phyloP scores from a whole-genome alignment of 1,140 invertebrate species.

The Latrodectus geometricus region DNA sequence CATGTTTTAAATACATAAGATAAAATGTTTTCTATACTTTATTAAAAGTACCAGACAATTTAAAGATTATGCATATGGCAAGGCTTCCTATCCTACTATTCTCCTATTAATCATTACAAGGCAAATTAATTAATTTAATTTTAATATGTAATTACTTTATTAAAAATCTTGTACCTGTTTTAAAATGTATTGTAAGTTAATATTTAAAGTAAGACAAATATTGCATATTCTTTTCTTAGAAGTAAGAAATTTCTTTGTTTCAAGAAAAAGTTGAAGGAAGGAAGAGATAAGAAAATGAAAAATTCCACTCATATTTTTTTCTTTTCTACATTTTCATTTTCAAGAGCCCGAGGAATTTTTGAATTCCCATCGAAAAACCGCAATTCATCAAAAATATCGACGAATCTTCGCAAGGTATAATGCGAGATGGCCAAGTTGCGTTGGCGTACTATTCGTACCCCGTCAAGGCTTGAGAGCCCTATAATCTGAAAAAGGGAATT shows the following conservation, averaged over 20 bases:
- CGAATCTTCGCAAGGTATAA: conserved; percentile 38
- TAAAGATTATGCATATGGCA: too few species aligned
- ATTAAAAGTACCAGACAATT: too few species aligned
- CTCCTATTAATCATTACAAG: too few species aligned
- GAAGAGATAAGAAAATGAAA: conserved; percentile 2
- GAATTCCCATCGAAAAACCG: conserved; percentile 21
- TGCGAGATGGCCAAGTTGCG: conserved; percentile 5
- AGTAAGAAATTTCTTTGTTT: conserved; percentile 26
- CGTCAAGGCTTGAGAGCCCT: background rate
- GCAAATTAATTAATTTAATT: too few species aligned
- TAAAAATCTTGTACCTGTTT: background rate
- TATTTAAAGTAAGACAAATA: background rate
- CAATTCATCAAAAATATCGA: conserved; percentile 52
- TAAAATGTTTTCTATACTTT: too few species aligned
- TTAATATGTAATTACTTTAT: too few species aligned
- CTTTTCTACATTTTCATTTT: conserved; percentile 14
- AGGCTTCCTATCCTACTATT: too few species aligned
- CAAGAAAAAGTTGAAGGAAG: background rate
- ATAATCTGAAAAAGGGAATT: conserved; percentile 29
- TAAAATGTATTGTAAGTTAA: background rate
- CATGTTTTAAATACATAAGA: too few species aligned
- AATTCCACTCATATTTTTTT: conserved; percentile 11
- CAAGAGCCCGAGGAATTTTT: conserved; percentile 11
- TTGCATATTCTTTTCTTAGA: too few species aligned
- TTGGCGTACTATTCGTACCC: background rate